These are phyloP conservation scores for Loriculus beryllinus DNA, from an alignment of 2,797 vertebrate species.

Conservation along the genomic window DNA sequence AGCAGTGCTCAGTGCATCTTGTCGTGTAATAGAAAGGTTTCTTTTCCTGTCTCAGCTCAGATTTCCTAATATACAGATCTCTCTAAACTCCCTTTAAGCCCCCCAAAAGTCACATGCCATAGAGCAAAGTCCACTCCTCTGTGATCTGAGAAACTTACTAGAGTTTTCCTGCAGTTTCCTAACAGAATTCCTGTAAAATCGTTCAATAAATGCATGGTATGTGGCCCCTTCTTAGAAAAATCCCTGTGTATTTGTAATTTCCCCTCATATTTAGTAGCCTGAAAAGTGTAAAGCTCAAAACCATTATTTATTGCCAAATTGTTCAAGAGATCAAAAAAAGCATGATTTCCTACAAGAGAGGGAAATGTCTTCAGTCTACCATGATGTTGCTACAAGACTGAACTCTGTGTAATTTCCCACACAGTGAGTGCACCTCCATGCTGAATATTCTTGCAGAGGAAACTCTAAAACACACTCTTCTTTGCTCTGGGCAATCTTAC, in stretches of 20 bases:
- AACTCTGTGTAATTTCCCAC: neutral
- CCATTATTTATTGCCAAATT: constrained; percentile 10
- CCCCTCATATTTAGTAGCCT: neutral
- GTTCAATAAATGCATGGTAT: neutral
- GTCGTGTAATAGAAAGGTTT: neutral
- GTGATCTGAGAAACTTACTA: neutral
- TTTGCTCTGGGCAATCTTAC: neutral
- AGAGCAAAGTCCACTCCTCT: neutral
- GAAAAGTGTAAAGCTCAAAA: neutral
- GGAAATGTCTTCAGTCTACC: neutral
- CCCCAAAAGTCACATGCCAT: neutral
- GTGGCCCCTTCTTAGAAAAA: neutral
- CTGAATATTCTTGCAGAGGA: neutral
- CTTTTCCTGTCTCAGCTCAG: neutral
- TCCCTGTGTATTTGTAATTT: neutral
- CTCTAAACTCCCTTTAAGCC: neutral
- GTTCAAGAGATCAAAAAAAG: neutral
- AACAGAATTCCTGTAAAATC: neutral
- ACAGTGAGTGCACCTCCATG: neutral
- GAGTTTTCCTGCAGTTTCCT: neutral
- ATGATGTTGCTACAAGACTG: neutral
- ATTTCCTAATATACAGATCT: constrained; percentile 5
- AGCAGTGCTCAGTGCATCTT: neutral
- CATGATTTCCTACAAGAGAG: neutral
- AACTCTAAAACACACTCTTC: neutral